Conservation (phyloP, 2,113 vertebrate genomes). For the Ploceus nigricollis region DNA sequence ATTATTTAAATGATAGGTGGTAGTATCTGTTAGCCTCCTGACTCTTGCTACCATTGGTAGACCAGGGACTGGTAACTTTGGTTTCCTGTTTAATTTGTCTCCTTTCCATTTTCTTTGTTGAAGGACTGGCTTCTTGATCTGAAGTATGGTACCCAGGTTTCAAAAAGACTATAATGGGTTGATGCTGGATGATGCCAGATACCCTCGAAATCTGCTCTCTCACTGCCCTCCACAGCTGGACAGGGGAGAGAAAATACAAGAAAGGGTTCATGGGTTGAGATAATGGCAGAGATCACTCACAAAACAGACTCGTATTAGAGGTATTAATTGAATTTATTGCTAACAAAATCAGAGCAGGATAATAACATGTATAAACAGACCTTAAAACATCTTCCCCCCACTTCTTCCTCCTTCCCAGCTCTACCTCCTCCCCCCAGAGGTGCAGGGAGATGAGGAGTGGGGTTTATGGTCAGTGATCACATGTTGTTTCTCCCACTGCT, state of each 20-base stretch:
- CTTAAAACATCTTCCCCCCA: neutral
- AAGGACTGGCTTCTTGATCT: neutral
- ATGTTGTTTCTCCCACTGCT: fast-evolving
- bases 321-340: neutral
- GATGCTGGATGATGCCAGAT: neutral
- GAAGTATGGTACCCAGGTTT: neutral
- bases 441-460: neutral
- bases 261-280: neutral
- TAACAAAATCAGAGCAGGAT: neutral
- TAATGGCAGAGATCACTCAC: neutral
- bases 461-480: neutral
- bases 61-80: neutral
- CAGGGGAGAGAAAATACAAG: neutral
- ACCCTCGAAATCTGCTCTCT: neutral
- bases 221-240: neutral
- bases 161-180: neutral
- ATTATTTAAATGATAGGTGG: neutral
- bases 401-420: neutral
- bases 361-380: neutral
- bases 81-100: neutral
- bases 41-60: neutral
- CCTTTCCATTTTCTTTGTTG: neutral
- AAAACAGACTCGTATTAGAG: neutral
- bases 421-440: neutral
- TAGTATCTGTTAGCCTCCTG: neutral